A percentile compares a stretch with the other conserved stretches of the same genome.
Evolutionary conservation across 2,113 vertebrate genomes (phyloP).

Genomic region (Nerophis lumbriciformis): DNA sequence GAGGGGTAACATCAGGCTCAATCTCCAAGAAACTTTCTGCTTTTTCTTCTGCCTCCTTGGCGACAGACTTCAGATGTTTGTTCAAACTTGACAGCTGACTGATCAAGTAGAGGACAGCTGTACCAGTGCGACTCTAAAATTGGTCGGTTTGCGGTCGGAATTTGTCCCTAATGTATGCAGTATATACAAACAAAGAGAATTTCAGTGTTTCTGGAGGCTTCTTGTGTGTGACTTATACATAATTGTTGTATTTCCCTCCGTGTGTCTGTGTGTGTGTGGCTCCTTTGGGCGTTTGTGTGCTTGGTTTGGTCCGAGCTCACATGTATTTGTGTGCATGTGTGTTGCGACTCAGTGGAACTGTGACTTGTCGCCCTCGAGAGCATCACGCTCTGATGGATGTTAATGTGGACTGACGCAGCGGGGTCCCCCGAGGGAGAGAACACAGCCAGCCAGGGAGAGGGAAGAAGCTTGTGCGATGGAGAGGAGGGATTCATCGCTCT

Average conservation of each 20-base stretch:
- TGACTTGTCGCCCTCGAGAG: slow-evolving; percentile 52
- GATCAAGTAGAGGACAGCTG: slow-evolving; percentile 47
- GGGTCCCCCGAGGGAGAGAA: slow-evolving; percentile 64
- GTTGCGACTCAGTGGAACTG: slow-evolving; percentile 48
- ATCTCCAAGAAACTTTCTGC: slow-evolving; percentile 48
- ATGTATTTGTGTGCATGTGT: slow-evolving; percentile 34
- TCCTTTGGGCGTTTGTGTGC: slow-evolving; percentile 1
- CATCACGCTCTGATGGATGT: slow-evolving; percentile 72
- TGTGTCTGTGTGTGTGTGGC: neutral
- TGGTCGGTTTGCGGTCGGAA: slow-evolving; percentile 26
- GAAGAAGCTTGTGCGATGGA: slow-evolving; percentile 21
- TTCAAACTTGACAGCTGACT: slow-evolving; percentile 41
- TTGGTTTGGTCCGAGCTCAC: slow-evolving; percentile 10
- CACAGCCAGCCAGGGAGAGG: slow-evolving; percentile 47
- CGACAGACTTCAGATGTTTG: slow-evolving; percentile 31
- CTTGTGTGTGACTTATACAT: slow-evolving; percentile 23
- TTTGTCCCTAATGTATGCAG: slow-evolving; percentile 33
- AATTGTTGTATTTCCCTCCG: slow-evolving; percentile 11
- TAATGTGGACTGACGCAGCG: slow-evolving; percentile 77
- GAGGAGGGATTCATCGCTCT: slow-evolving; percentile 48
- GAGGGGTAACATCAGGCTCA: slow-evolving; percentile 33
- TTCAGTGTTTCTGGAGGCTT: slow-evolving; percentile 35
- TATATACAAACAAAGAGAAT: slow-evolving; percentile 36
- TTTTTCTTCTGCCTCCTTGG: slow-evolving; percentile 27
- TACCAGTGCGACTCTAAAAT: slow-evolving; percentile 29